phyloP scores from a whole-genome alignment of 1,140 invertebrate species.

The Globodera ellingtonae region DNA sequence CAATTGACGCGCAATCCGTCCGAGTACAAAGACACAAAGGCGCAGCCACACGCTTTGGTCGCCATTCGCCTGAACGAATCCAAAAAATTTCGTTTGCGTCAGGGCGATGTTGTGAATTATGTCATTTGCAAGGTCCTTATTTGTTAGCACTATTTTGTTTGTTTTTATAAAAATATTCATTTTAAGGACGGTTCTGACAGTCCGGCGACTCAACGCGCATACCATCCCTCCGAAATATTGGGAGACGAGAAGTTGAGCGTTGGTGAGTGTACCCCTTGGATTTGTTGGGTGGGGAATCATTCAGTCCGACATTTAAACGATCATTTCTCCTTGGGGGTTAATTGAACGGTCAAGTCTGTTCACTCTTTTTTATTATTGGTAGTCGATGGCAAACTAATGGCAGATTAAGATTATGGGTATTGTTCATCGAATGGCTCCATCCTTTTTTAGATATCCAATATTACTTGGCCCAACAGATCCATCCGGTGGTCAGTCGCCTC shows the following conservation, averaged over 20 bases:
- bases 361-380: no score
- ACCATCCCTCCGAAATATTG: constrained; percentile 84
- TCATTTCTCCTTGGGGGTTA: no score
- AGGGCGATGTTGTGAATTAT: constrained; percentile 92
- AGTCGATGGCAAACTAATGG: not conserved
- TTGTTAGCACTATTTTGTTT: constrained; percentile 3
- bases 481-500: constrained; percentile 88
- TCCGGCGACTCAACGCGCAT: constrained; percentile 85
- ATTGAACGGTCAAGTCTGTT: no score
- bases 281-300: not conserved
- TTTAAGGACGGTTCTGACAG: constrained; percentile 70
- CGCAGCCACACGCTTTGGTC: constrained; percentile 86
- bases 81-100: constrained; percentile 74
- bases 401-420: no score
- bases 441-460: constrained; percentile 64
- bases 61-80: constrained; percentile 81
- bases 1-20: constrained; percentile 91
- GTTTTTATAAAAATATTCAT: not conserved
- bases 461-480: constrained; percentile 73
- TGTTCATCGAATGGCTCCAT: not conserved
- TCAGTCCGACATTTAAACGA: not conserved
- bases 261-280: constrained; percentile 21
- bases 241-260: constrained; percentile 70
- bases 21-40: constrained; percentile 84
- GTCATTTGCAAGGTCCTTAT: constrained; percentile 81